Conservation (phyloP, 2,797 vertebrate species). For the Manis pentadactyla region DNA sequence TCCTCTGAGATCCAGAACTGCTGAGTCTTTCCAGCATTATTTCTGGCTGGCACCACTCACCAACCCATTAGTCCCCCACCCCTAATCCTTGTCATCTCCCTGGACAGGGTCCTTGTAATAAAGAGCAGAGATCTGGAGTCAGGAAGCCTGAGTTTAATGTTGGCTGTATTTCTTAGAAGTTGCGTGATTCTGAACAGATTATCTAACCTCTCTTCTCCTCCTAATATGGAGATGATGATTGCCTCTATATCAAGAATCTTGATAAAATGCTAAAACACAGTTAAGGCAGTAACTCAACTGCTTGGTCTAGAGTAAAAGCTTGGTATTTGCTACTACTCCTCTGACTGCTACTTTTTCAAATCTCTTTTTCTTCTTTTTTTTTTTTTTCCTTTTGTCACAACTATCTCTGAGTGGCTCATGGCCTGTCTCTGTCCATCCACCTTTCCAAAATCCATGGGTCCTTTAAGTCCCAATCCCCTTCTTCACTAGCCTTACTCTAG, state of each 20-base stretch:
- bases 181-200: not conserved
- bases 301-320: not conserved
- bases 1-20: not conserved
- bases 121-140: not conserved
- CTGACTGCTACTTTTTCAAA: no score
- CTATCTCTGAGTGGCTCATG: not conserved
- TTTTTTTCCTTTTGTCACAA: not conserved
- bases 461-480: not conserved
- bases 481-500: not conserved
- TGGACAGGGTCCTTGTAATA: not conserved
- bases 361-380: not conserved
- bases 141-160: not conserved
- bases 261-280: not conserved
- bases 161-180: not conserved
- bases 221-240: not conserved
- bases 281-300: not conserved
- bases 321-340: not conserved
- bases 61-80: not conserved
- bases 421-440: not conserved
- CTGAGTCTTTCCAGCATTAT: not conserved
- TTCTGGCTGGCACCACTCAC: not conserved
- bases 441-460: not conserved
- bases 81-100: not conserved
- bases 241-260: not conserved
- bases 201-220: not conserved